Evolutionary conservation across 2,888 invertebrate species (phyloP).

Genomic region (Cepaea hortensis): DNA sequence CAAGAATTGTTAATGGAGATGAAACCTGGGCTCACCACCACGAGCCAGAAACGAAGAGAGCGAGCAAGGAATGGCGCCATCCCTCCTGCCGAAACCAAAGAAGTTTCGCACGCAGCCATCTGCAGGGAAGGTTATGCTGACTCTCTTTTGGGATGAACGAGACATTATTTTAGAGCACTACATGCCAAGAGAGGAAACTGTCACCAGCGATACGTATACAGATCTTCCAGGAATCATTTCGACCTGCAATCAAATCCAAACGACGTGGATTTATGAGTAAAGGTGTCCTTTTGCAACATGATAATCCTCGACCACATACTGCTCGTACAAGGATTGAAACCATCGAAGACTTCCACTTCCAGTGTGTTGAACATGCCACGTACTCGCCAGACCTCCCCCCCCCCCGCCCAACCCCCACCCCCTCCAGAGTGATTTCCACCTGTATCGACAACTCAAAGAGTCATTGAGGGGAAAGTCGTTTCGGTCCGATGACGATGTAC

Average conservation of each 20-base stretch:
- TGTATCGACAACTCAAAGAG: too few relatives aligned
- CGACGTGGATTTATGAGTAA: neutral
- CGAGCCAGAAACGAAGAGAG: neutral
- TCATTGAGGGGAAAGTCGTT: too few relatives aligned
- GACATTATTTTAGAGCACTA: neutral
- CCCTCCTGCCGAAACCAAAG: neutral
- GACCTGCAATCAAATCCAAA: neutral
- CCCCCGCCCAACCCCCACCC: too few relatives aligned
- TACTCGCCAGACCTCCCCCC: too few relatives aligned
- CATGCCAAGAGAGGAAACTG: neutral
- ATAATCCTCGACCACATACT: neutral
- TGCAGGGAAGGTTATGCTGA: neutral
- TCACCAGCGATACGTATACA: neutral
- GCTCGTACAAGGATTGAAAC: too few relatives aligned
- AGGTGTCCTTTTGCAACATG: slow-evolving; percentile 19
- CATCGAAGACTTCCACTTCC: too few relatives aligned
- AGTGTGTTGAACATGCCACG: too few relatives aligned
- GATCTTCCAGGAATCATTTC: neutral
- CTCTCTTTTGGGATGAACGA: neutral
- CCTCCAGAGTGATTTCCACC: too few relatives aligned
- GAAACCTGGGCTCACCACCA: neutral
- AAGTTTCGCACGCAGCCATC: neutral
- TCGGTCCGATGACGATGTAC: too few relatives aligned
- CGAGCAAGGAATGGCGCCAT: neutral
- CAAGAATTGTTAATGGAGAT: neutral